Conservation (phyloP, 2,113 vertebrate genomes). For the Campylomormyrus numenius region DNA sequence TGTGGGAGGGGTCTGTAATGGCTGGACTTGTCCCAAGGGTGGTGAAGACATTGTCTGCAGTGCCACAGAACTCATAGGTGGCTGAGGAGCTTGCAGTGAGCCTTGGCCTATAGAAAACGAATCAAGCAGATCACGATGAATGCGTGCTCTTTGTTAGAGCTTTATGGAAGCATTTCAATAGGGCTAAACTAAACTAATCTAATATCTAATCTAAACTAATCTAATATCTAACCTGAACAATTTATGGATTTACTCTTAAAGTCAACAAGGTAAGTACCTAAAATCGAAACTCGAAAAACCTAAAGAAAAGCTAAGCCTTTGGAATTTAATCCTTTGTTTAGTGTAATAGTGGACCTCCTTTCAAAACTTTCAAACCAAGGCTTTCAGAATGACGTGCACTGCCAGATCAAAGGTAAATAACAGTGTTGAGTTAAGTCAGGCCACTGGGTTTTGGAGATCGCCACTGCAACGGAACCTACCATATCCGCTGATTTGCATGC, state of each 20-base stretch:
- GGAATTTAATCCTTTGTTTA: neutral
- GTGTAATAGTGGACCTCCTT: neutral
- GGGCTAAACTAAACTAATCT: too few species aligned
- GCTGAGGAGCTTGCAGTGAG: slow-evolving; percentile 35
- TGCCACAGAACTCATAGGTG: slow-evolving; percentile 42
- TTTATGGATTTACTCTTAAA: neutral
- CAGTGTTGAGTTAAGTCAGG: neutral
- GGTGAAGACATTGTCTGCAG: slow-evolving; percentile 42
- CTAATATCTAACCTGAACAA: neutral
- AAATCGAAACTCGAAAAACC: neutral
- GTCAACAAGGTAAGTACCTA: neutral
- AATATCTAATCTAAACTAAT: neutral
- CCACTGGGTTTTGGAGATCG: neutral
- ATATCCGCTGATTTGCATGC: slow-evolving; percentile 76
- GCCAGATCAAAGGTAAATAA: neutral
- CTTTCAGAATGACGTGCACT: neutral
- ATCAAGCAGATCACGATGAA: neutral
- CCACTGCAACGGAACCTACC: slow-evolving; percentile 53
- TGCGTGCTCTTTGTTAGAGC: neutral
- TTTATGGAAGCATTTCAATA: neutral
- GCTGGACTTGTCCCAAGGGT: neutral
- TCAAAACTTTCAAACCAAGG: neutral
- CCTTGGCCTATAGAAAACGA: slow-evolving; percentile 52
- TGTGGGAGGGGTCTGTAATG: slow-evolving; percentile 13
- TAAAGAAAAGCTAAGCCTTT: neutral